Conservation (phyloP, 1,140 invertebrate genomes). For the Drosophila lacertosa region DNA sequence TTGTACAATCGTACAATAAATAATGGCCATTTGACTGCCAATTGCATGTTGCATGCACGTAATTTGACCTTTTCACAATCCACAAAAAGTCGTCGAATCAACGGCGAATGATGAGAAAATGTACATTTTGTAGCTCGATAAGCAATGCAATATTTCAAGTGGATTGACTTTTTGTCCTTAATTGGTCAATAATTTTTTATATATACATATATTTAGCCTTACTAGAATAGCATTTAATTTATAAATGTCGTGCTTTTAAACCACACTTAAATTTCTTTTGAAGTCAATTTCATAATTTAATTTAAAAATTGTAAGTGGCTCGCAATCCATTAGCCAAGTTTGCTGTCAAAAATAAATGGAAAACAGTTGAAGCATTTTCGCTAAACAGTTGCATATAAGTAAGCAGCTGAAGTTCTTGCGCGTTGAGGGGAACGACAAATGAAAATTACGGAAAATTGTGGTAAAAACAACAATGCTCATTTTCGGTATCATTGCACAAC, state of each 20-base stretch:
- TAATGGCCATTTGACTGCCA: not conserved
- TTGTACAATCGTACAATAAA: not conserved
- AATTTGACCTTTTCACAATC: not conserved
- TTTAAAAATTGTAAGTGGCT: too few relatives aligned
- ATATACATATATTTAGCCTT: too few relatives aligned
- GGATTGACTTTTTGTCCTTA: too few relatives aligned
- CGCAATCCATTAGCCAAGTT: not conserved
- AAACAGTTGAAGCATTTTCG: constrained; percentile 9
- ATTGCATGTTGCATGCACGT: constrained; percentile 9
- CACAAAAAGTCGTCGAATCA: not conserved
- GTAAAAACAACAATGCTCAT: constrained; percentile 37
- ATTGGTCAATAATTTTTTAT: too few relatives aligned
- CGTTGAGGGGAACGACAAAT: constrained; percentile 36
- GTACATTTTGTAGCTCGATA: not conserved
- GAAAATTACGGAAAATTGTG: constrained; percentile 45
- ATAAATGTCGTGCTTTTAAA: too few relatives aligned
- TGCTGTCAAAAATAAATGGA: constrained; percentile 5
- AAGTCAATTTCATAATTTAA: too few relatives aligned
- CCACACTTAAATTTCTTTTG: too few relatives aligned
- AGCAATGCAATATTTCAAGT: too few relatives aligned
- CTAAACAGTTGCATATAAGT: not conserved
- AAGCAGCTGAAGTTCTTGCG: constrained; percentile 20
- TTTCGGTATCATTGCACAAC: constrained; percentile 77
- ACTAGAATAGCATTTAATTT: not conserved
- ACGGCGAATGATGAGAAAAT: constrained; percentile 1